Evolutionary conservation across 2,888 invertebrate genomes (phyloP).

Genomic region (Leptopilina drosophilae): DNA sequence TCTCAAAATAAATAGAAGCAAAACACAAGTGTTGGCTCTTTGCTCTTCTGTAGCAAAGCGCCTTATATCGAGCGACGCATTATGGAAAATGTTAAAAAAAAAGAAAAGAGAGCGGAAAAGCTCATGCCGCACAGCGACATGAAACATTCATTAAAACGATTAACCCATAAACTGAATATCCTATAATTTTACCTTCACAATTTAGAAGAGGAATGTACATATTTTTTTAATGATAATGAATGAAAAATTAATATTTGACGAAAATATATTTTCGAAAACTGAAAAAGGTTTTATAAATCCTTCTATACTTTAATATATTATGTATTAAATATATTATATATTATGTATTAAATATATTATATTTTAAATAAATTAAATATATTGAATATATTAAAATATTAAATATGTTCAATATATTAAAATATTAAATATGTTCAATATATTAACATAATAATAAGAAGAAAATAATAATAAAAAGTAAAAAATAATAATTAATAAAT

Average conservation of each 20-base stretch:
- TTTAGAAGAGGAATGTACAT: neutral
- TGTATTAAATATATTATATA: no score
- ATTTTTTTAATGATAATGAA: neutral
- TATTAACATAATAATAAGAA: neutral
- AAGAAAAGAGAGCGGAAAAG: constrained; percentile 44
- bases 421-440: no score
- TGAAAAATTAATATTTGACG: neutral
- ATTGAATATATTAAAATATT: no score
- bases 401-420: no score
- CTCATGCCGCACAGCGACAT: constrained; percentile 51
- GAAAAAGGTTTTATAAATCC: no score
- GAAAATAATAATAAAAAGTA: neutral
- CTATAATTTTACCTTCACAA: constrained; percentile 46
- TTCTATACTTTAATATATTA: no score
- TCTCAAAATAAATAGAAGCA: constrained; percentile 32
- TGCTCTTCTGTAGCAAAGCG: neutral
- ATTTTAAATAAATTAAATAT: no score
- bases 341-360: no score
- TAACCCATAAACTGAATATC: constrained; percentile 72
- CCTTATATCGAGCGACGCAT: constrained; percentile 64
- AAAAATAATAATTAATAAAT: neutral
- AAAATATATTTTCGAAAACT: no score
- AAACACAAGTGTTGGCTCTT: neutral
- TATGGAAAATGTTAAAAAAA: constrained; percentile 63
- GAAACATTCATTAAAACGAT: constrained; percentile 71